These are phyloP conservation scores for Ylistrum balloti DNA, from an alignment of 1,140 invertebrate species.

Conservation along the genomic window DNA sequence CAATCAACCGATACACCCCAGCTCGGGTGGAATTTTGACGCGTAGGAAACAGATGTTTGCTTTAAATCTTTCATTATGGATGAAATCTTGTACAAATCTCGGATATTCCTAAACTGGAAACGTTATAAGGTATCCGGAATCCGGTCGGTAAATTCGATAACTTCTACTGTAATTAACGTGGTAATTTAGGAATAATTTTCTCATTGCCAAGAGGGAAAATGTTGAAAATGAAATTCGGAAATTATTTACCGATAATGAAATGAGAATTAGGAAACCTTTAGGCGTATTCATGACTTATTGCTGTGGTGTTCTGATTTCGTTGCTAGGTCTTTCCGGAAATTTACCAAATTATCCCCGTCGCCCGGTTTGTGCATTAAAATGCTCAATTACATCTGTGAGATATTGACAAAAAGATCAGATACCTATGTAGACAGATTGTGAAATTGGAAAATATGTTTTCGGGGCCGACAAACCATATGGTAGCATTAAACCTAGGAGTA, in stretches of 20 bases:
- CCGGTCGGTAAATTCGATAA: constrained; percentile 37
- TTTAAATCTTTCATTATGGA: constrained; percentile 41
- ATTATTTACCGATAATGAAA: constrained; percentile 62
- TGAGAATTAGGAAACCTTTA: constrained; percentile 51
- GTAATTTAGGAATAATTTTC: constrained; percentile 58
- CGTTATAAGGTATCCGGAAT: constrained; percentile 23
- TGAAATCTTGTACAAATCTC: constrained; percentile 34
- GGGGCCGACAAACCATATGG: not conserved
- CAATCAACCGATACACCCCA: not conserved
- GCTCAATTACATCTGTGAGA: constrained; percentile 38
- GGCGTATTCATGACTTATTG: constrained; percentile 45
- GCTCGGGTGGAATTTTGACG: constrained; percentile 50
- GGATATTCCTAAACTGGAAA: constrained; percentile 27
- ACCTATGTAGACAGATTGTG: constrained; percentile 1
- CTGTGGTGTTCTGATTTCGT: constrained; percentile 45
- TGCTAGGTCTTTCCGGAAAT: constrained; percentile 56
- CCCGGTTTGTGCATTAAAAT: constrained; percentile 38
- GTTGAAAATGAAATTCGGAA: constrained; percentile 60
- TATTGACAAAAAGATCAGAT: constrained; percentile 29
- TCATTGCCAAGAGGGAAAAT: constrained; percentile 55
- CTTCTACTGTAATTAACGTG: constrained; percentile 45
- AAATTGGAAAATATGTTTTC: not conserved
- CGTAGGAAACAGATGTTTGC: constrained; percentile 53
- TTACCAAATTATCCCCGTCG: constrained; percentile 56
- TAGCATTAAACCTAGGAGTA: not conserved